These are phyloP conservation scores for Archips crataeganus DNA, from an alignment of 2,888 invertebrate genomes.

Conservation along the genomic window DNA sequence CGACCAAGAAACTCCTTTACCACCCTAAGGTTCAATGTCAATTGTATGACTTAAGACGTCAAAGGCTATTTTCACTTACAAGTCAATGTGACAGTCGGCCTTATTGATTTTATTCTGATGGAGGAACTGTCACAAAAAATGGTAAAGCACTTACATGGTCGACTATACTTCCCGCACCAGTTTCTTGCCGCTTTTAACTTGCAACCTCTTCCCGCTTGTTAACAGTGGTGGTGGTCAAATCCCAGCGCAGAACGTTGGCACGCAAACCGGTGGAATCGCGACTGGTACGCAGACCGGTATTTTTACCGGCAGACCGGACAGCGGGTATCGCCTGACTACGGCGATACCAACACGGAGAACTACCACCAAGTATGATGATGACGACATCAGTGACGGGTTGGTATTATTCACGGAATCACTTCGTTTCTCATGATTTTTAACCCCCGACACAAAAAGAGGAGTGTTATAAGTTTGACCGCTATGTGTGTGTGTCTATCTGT, in stretches of 20 bases:
- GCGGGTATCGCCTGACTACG: constrained; percentile 49
- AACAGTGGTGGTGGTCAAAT: constrained; percentile 57
- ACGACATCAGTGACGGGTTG: constrained; percentile 51
- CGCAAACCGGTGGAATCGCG: constrained; percentile 31
- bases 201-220: constrained; percentile 44
- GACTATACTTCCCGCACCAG: constrained; percentile 5
- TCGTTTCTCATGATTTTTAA: too few species aligned
- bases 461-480: too few species aligned
- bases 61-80: too few species aligned
- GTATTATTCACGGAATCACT: constrained; percentile 1
- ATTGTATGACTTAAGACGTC: too few species aligned
- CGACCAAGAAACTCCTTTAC: too few species aligned
- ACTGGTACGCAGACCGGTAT: constrained; percentile 15
- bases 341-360: constrained; percentile 45
- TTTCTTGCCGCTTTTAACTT: constrained; percentile 7
- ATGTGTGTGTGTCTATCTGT: too few species aligned
- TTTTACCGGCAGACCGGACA: constrained; percentile 41
- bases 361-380: constrained; percentile 46
- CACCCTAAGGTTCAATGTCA: too few species aligned
- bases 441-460: too few species aligned
- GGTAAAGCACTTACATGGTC: too few species aligned
- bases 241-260: constrained; percentile 43
- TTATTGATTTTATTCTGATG: too few species aligned
- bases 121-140: too few species aligned
- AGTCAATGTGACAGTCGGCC: too few species aligned